Percentiles rank a stretch among this genome's conserved stretches.
Conservation (phyloP, 2,797 vertebrate genomes). For the Psittacula derbiana region DNA sequence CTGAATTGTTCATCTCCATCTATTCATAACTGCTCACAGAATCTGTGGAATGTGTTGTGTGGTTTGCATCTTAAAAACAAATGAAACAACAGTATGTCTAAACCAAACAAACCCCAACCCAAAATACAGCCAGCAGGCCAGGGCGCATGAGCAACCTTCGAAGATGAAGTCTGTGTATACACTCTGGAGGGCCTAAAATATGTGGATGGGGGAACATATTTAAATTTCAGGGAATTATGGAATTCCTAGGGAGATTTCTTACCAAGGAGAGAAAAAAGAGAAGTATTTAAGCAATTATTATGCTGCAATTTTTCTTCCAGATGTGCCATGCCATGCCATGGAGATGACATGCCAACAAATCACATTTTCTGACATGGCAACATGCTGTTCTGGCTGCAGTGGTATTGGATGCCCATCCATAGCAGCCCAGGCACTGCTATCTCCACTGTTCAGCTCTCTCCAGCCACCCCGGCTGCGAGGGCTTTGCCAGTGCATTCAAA, state of each 20-base stretch:
- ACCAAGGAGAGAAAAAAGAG: neutral
- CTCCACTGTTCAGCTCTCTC: accelerated
- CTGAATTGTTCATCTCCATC: conserved; percentile 29
- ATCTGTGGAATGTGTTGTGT: conserved; percentile 60
- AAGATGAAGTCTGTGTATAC: conserved; percentile 35
- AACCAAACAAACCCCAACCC: conserved; percentile 60
- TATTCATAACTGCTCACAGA: conserved; percentile 27
- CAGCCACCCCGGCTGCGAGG: accelerated
- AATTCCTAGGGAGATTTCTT: neutral
- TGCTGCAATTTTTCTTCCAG: conserved; percentile 12
- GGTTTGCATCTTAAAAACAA: conserved; percentile 70
- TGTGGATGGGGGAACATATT: neutral
- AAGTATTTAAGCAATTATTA: conserved; percentile 11
- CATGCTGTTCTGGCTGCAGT: neutral
- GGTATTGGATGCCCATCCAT: accelerated
- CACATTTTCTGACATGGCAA: neutral
- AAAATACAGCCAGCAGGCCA: conserved; percentile 32
- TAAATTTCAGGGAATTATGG: conserved; percentile 10
- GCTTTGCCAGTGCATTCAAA: neutral
- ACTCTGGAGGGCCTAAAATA: conserved; percentile 38
- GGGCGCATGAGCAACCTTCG: conserved; percentile 27
- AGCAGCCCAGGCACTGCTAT: neutral
- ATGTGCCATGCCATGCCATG: neutral
- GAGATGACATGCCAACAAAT: neutral
- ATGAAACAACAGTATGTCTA: conserved; percentile 64